Evolutionary conservation across 2,888 invertebrate genomes (phyloP).

Genomic region (Polyploca ridens): DNA sequence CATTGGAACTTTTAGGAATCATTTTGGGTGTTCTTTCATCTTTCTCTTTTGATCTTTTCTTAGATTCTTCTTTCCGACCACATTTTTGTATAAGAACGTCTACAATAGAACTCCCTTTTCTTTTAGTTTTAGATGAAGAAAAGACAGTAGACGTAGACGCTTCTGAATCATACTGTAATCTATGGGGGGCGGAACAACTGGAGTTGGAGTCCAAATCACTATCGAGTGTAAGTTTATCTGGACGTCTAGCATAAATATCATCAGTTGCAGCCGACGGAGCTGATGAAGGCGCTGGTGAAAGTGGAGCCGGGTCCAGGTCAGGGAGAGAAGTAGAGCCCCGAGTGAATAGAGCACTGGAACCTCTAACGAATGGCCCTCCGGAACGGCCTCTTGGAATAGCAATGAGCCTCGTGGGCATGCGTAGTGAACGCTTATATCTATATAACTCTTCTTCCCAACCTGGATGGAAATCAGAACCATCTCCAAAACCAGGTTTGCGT

Average conservation of each 20-base stretch:
- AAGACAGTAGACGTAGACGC: constrained; percentile 88
- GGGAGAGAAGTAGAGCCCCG: constrained; percentile 90
- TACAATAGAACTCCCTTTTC: constrained; percentile 84
- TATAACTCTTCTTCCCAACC: constrained; percentile 94
- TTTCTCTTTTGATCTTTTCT: constrained; percentile 82
- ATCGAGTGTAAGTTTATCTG: constrained; percentile 80
- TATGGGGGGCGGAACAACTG: constrained; percentile 84
- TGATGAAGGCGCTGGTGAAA: constrained; percentile 88
- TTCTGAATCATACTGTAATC: constrained; percentile 87
- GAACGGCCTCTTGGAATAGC: constrained; percentile 89
- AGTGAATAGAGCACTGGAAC: constrained; percentile 74
- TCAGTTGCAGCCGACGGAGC: constrained; percentile 85
- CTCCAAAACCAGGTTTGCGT: constrained; percentile 87
- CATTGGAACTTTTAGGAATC: constrained; percentile 81
- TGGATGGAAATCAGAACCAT: constrained; percentile 89
- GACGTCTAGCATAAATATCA: constrained; percentile 74
- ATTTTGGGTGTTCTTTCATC: constrained; percentile 83
- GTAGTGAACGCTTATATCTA: constrained; percentile 91
- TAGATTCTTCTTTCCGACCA: constrained; percentile 83
- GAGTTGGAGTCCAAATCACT: constrained; percentile 89
- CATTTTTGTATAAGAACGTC: constrained; percentile 88
- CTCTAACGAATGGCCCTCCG: constrained; percentile 80
- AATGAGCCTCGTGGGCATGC: constrained; percentile 92
- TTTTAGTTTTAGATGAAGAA: constrained; percentile 82
- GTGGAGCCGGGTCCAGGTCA: constrained; percentile 90